phyloP scores from a whole-genome alignment of 1,140 invertebrate species.

The Nasonia longicornis region DNA sequence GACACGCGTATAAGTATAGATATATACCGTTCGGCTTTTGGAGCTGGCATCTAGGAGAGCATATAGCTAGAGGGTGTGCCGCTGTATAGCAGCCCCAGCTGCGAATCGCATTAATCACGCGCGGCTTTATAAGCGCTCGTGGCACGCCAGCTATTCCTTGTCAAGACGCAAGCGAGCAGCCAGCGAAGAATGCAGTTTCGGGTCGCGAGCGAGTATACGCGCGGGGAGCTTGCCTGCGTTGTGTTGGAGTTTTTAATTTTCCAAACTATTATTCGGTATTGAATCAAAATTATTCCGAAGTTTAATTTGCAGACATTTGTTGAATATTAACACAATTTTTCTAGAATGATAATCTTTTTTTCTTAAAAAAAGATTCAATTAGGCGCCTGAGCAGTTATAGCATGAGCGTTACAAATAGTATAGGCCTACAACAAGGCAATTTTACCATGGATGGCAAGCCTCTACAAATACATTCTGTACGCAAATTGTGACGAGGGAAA shows the following conservation, averaged over 20 bases:
- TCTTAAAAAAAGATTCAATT: no score
- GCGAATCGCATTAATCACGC: constrained; percentile 67
- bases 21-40: constrained; percentile 61
- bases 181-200: neutral
- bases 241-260: neutral
- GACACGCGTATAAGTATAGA: constrained; percentile 14
- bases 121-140: constrained; percentile 33
- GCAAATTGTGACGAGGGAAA: no score
- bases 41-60: constrained; percentile 56
- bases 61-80: constrained; percentile 44
- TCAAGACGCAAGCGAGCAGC: constrained; percentile 8
- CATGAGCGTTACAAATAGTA: no score
- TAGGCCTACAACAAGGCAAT: no score
- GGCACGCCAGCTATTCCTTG: neutral
- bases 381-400: no score
- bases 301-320: no score
- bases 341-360: no score
- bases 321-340: no score
- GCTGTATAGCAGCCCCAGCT: constrained; percentile 62
- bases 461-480: no score
- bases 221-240: neutral
- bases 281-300: no score
- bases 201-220: neutral
- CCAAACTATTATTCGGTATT: no score
- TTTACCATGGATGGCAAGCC: no score